Base-by-base conservation (phyloP, 2,888 invertebrate genomes). In the Cryptus armator region DNA sequence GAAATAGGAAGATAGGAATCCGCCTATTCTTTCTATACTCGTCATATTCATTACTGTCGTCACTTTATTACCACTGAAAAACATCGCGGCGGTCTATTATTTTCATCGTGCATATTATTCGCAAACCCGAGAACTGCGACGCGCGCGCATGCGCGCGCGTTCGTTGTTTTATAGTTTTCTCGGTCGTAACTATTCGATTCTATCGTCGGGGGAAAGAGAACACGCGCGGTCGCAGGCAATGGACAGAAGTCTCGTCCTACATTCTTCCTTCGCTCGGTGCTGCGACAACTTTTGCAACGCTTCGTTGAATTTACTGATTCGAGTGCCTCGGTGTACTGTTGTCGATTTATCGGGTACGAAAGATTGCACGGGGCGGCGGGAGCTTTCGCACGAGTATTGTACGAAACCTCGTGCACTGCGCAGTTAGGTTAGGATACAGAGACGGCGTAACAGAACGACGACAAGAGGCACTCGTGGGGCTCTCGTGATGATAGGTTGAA, bases 401-500 rank as follows among this genome's bases (percentile, higher is more conserved):
- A 37, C 64, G 37, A 19, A 66, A 5, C 29, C 48, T 62, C 48
- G 32, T 14, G 53, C 16, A 53, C 51, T 51, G 16, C 43, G 19
- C 51, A 19, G 53, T 3, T 24, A 24, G 53, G 1, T 5, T 5
- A 37, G 37, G 37, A 37, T 1, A 9, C 16, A 24, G 43, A 29
- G 43, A 29, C 24, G 3, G 48, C 24, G 14, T 48, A 29, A 19
- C 46, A 5, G 53, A 59, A 67, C 67, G 53, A 53, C 56, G 24
- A 56, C 24, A 24, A 24, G 1, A 66, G 70, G 48, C 32, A 14
- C 14, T 29, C 12, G 14, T 24, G 24, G 29, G 4, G 29, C 62
- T 66, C 67, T 77, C 72, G 66, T 72, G 77, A 81, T 81, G 81
- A 74, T 68, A 81, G 74, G 64, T 66, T 84, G 68, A 81, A 81